Evolutionary conservation across 1,140 invertebrate genomes (phyloP), one percentile per base, ranked within the genome.

Genomic region (Drosophila nigromelanica): DNA sequence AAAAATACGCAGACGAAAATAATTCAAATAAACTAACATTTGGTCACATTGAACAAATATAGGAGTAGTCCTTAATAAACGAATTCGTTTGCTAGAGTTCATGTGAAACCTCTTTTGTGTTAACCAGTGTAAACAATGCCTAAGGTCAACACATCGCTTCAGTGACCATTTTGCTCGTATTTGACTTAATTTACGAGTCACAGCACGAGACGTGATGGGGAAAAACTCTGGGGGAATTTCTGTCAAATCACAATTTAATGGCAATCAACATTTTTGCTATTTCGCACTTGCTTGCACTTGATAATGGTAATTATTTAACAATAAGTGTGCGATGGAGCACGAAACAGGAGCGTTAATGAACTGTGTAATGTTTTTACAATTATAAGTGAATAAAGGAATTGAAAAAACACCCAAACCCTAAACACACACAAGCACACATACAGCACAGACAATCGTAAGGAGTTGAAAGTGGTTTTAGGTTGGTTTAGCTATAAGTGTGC

Each of bases 221-320:
- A 7, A 24, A 12, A 14, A n/a, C n/a, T 11, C 18, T 62, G 50
- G 35, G 37, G 6, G 51, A 61, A 45, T 59, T 72, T 66, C 18
- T 70, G 71, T 74, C 55, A 80, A 76, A 76, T 80, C 73, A 80
- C 77, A 79, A 80, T 80, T 80, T 72, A 79, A 80, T 66, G 56
- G 80, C 73, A 80, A 86, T 86, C 77, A 85, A 60, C 51, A 80
- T 51, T 81, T 62, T 67, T 72, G 77, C 54, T 54, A 78, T 78
- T 78, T 78, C 64, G 81, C 78, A 60, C 78, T 81, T 81, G 78
- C 85, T 71, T 87, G 82, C 81, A 70, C 67, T 85, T 68, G 62
- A 81, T 80, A 86, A 86, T 86, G 78, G 48, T 62, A 87, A 87
- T 86, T 86, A 81, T 87, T 67, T 87, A 86, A 87, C 83, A 87